Percentiles rank a stretch among this genome's conserved stretches.
phyloP scores from a whole-genome alignment of 2,888 invertebrate genomes.

The Gari tellinella region DNA sequence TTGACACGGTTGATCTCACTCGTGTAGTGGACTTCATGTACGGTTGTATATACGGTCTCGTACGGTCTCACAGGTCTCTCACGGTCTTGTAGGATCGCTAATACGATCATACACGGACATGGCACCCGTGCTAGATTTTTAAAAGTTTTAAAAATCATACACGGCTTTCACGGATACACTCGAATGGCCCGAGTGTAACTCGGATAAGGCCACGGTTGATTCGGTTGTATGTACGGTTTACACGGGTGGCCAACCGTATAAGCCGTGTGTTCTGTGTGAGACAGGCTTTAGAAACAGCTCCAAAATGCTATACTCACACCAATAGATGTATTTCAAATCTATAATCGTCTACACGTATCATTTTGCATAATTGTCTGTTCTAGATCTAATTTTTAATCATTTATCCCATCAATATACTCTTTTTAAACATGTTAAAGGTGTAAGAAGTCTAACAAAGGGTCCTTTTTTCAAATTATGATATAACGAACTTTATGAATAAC shows the following conservation, averaged over 20 bases:
- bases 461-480: no score
- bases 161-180: slow-evolving; percentile 12
- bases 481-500: no score
- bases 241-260: slow-evolving; percentile 9
- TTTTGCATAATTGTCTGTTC: no score
- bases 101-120: slow-evolving; percentile 3
- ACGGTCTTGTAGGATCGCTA: slow-evolving; percentile 10
- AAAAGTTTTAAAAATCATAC: slow-evolving; percentile 13
- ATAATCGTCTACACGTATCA: no score
- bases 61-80: slow-evolving; percentile 14
- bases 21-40: slow-evolving; percentile 6
- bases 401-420: no score
- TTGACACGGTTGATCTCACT: slow-evolving; percentile 9
- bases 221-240: slow-evolving; percentile 14
- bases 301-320: no score
- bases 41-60: slow-evolving; percentile 9
- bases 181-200: slow-evolving; percentile 14
- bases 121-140: slow-evolving; percentile 8
- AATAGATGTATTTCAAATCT: no score
- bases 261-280: slow-evolving; percentile 14
- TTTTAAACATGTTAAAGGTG: no score
- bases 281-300: slow-evolving; percentile 14
- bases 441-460: no score
- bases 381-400: no score
- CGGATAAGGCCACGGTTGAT: slow-evolving; percentile 11